Evolutionary conservation across 2,888 invertebrate genomes (phyloP), one percentile per base, ranked within the genome.

Genomic region (Dascillus cervinus): DNA sequence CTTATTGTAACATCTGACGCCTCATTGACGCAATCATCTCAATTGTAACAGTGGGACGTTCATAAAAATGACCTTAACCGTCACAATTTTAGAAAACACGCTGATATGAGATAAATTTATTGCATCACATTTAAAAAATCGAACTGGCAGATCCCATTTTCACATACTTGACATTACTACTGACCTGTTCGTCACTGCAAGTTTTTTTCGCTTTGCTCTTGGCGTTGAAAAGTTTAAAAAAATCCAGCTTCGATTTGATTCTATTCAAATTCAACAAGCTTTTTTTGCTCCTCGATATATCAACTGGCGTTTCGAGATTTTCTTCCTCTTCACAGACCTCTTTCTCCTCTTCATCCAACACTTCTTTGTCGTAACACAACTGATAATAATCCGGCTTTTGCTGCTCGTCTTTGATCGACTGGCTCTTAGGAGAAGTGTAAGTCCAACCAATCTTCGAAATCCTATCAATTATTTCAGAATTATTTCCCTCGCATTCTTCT

Each of bases 91-190:
- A n/a, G n/a, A n/a, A n/a, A n/a, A n/a, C n/a, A n/a, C n/a, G n/a
- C n/a, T n/a, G n/a, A n/a, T n/a, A n/a, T n/a, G n/a, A n/a, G n/a
- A n/a, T n/a, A n/a, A n/a, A n/a, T n/a, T n/a, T n/a, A n/a, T n/a
- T n/a, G n/a, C n/a, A n/a, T n/a, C n/a, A n/a, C n/a, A n/a, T n/a
- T 17, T 17, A 17, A 4, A 17, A 6, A 17, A 8, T 30, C 15
- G 34, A 34, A 30, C 29, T 37, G 3, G 20, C 23, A 9, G 41
- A 37, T 23, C 33, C 36, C 20, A 40, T 30, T 14, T 34, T 40
- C 26, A 38, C 21, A 23, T 38, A 40, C 32, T 40, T 40, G 21
- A 40, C 28, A 17, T 28, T 27, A 26, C 28, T 35, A 19, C 10
- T 4, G 5, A 36, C n/a, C 13, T 29, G 29, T 11, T 34, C 29